Base-by-base conservation (phyloP, 2,797 vertebrate genomes). In the Saxicola maurus region DNA sequence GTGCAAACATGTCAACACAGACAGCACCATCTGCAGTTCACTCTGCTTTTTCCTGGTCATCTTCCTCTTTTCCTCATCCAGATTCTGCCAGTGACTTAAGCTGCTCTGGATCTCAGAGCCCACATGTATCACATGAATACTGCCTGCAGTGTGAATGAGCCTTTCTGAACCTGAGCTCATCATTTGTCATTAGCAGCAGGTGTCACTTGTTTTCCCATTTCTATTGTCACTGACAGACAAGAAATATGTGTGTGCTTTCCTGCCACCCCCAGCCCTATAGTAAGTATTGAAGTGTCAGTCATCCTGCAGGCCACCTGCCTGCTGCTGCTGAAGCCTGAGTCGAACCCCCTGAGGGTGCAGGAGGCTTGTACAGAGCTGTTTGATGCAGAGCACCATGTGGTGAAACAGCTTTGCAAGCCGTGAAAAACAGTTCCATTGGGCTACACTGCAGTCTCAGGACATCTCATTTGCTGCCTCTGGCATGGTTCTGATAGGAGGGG, bases 401-500 rank as follows among this genome's bases (percentile, higher is more conserved):
- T 6, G 19, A 87, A 75, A 66, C 6, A 15, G 65, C 57, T 87
- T 89, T 86, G 64, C 3, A 24, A 87, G 60, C 65, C 2, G 0
- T 65, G 80, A 91, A 65, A 88, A 91, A 66, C 7, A 2, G 78
- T 82, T 95, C 93, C 7, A 25, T 64, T 76, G 88, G 57, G 78
- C 82, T 94, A 80, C 81, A 30, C 68, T 38, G 75, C 60, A 69
- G 72, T 88, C 82, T 92, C 82, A 46, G 80, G 75, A 78, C 64
- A 62, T 90, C 86, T 93, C 15, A 0, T 93, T 91, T 95, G 66
- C 88, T 87, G 91, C 71, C 67, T 90, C 76, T 86, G 67, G 82
- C 61, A 57, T 0, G 3, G 23, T 38, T 91, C 87, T 81, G 53
- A 55, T 77, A 61, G 53, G 31, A 74, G 56, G 9, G 42, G 42